A percentile compares a stretch with the other conserved stretches of the same genome.
Evolutionary conservation across 2,888 invertebrate genomes (phyloP).

Genomic region (Dryobotodes eremita): DNA sequence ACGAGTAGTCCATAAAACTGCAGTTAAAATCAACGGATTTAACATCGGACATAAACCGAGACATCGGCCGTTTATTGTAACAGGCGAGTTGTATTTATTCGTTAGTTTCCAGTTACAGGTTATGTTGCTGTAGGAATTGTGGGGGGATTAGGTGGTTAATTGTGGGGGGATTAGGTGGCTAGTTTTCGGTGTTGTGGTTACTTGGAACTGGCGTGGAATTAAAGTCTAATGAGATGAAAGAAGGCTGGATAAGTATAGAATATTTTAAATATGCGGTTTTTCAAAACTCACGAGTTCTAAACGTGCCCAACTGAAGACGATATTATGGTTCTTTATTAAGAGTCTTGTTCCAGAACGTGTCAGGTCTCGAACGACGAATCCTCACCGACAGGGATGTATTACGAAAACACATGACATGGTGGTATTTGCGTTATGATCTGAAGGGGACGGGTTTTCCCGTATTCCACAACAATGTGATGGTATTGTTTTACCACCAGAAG

Average conservation of each 20-base stretch:
- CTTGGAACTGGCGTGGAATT: background rate
- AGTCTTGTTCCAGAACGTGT: background rate
- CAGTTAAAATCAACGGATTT: conserved; percentile 75
- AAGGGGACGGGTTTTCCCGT: background rate
- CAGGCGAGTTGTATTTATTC: conserved; percentile 64
- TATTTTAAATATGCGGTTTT: background rate
- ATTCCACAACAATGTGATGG: background rate
- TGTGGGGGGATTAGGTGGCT: conserved; percentile 35
- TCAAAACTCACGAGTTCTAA: background rate
- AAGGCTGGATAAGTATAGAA: background rate
- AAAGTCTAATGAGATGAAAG: background rate
- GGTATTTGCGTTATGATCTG: background rate
- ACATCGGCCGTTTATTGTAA: conserved; percentile 63
- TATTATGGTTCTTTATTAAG: background rate
- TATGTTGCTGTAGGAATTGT: conserved; percentile 28
- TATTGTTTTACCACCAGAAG: background rate
- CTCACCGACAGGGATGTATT: background rate
- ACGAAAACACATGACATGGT: background rate
- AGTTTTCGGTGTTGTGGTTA: background rate
- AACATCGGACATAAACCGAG: conserved; percentile 66
- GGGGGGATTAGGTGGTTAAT: conserved; percentile 30
- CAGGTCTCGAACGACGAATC: background rate
- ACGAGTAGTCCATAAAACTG: conserved; percentile 83
- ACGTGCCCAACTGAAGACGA: background rate
- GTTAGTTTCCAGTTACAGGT: conserved; percentile 60